A percentile compares a stretch with the other conserved stretches of the same genome.
These are phyloP conservation scores for Clusia tigrina DNA, from an alignment of 2,888 invertebrate species.

Conservation along the genomic window DNA sequence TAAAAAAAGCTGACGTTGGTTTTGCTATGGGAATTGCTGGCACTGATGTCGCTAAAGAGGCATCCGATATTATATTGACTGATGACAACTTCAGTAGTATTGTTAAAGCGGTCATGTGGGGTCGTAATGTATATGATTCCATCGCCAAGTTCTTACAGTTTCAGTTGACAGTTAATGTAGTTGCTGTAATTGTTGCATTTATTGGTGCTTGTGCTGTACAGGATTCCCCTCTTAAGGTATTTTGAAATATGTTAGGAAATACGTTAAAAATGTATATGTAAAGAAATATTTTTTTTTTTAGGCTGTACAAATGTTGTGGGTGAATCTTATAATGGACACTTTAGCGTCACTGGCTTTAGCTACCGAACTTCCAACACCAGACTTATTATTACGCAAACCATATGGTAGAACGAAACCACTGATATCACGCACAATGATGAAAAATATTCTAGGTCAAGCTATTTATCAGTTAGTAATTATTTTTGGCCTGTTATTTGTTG, in stretches of 20 bases:
- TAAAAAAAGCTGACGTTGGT: conserved; percentile 98
- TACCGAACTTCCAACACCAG: conserved; percentile 94
- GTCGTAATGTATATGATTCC: conserved; percentile 98
- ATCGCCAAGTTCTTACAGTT: conserved; percentile 99
- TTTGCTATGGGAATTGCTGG: conserved; percentile 99
- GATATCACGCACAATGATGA: conserved; percentile 98
- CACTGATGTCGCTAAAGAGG: conserved; percentile 99
- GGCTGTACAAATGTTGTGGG: conserved; percentile 99
- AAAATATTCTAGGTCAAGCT: conserved; percentile 98
- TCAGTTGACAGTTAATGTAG: conserved; percentile 98
- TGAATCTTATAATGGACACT: conserved; percentile 99
- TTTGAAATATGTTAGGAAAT: conserved; percentile 9
- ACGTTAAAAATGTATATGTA: neutral
- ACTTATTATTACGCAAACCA: conserved; percentile 91
- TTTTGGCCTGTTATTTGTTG: conserved; percentile 91
- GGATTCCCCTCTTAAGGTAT: conserved; percentile 93
- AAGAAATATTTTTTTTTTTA: conserved; percentile 61
- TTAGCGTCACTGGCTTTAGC: conserved; percentile 96
- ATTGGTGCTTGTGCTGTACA: conserved; percentile 97
- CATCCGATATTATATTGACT: conserved; percentile 98
- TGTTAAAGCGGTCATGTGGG: conserved; percentile 99
- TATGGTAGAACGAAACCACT: conserved; percentile 98
- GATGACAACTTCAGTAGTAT: conserved; percentile 99
- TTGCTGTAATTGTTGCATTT: conserved; percentile 98
- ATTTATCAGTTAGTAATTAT: conserved; percentile 95